These are phyloP conservation scores for Scaptomyza parva DNA, from an alignment of 2,888 invertebrate genomes.

Conservation along the genomic window DNA sequence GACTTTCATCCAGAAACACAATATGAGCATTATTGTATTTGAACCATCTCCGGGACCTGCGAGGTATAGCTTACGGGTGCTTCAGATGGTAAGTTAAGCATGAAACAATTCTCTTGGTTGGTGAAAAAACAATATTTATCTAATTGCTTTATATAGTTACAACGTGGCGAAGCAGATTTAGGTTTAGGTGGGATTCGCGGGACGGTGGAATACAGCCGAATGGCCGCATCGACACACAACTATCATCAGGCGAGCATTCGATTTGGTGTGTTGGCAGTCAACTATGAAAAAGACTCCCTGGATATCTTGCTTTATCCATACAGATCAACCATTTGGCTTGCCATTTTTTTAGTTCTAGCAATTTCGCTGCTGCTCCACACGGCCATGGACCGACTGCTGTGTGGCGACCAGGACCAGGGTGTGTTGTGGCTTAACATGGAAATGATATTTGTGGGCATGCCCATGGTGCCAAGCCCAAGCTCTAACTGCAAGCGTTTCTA, in stretches of 20 bases:
- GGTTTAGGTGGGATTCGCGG: constrained; percentile 68
- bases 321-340: constrained; percentile 53
- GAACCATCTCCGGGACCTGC: constrained; percentile 6
- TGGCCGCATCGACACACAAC: constrained; percentile 63
- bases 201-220: constrained; percentile 33
- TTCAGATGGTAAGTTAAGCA: constrained; percentile 63
- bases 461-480: constrained; percentile 39
- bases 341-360: constrained; percentile 30
- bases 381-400: constrained; percentile 38
- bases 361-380: constrained; percentile 39
- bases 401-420: neutral
- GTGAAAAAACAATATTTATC: neutral
- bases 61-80: constrained; percentile 29
- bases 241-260: constrained; percentile 64
- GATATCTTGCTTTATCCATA: constrained; percentile 66
- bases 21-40: constrained; percentile 51
- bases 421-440: constrained; percentile 37
- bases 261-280: constrained; percentile 46
- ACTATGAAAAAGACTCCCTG: constrained; percentile 51
- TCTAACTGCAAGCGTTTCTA: constrained; percentile 46
- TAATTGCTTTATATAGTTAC: constrained; percentile 34
- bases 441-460: constrained; percentile 60
- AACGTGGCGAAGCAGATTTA: constrained; percentile 45
- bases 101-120: neutral
- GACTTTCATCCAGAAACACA: constrained; percentile 58